Evolutionary conservation across 1,140 invertebrate species (phyloP).

Genomic region (Ostrea edulis): DNA sequence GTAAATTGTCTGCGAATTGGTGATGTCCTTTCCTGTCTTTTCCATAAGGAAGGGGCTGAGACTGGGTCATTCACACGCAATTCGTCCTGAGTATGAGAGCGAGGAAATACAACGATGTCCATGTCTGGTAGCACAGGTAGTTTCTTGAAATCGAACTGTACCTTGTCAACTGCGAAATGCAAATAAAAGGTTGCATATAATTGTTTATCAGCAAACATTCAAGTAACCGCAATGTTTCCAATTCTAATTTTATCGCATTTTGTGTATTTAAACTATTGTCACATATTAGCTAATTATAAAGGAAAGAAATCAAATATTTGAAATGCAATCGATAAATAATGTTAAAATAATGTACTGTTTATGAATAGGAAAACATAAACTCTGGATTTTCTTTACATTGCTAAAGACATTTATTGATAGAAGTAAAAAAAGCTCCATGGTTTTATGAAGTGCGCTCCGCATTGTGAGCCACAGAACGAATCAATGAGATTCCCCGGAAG

Average conservation of each 20-base stretch:
- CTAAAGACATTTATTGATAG: neutral
- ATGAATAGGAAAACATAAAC: neutral
- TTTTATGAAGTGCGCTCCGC: neutral
- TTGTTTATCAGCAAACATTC: neutral
- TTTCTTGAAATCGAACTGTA: neutral
- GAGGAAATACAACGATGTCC: neutral
- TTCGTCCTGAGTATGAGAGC: neutral
- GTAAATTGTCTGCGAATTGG: constrained; percentile 11
- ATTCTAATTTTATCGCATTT: neutral
- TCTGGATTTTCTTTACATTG: neutral
- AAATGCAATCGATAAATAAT: constrained; percentile 7
- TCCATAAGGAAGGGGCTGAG: neutral
- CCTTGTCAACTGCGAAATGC: neutral
- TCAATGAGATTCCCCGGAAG: neutral
- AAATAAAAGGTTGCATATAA: neutral
- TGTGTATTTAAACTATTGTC: constrained; percentile 11
- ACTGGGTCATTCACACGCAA: neutral
- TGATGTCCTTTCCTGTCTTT: neutral
- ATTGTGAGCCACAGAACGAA: neutral
- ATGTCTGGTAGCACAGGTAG: neutral
- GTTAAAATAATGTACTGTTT: neutral
- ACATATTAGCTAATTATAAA: neutral
- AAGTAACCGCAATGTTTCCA: neutral
- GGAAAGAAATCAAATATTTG: constrained; percentile 21
- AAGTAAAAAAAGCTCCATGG: neutral